These are phyloP conservation scores for Hirtodrosophila confusa DNA, from an alignment of 2,888 invertebrate species.

Conservation along the genomic window DNA sequence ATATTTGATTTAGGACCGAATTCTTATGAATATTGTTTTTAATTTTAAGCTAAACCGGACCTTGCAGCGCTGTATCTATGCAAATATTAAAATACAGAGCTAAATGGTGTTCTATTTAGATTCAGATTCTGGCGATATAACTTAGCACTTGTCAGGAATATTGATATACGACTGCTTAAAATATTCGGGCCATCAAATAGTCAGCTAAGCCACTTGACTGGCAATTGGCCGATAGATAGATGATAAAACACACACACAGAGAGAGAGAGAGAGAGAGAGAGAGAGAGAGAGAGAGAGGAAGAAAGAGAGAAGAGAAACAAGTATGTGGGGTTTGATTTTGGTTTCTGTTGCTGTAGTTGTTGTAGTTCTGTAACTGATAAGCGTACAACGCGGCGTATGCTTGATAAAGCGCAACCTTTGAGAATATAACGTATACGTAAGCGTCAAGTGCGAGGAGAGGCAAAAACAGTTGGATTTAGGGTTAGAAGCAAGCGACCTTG, in stretches of 20 bases:
- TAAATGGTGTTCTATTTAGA: not conserved
- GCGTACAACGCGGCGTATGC: slow-evolving; percentile 54
- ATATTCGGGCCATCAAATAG: slow-evolving; percentile 22
- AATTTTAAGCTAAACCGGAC: no score
- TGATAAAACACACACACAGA: slow-evolving; percentile 1
- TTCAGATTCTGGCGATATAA: not conserved
- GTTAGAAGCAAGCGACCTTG: slow-evolving; percentile 49
- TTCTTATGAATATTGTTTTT: no score
- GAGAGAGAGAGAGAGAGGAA: not conserved
- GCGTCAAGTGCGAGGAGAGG: slow-evolving; percentile 17
- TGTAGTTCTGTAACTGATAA: slow-evolving; percentile 45
- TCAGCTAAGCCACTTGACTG: slow-evolving; percentile 10
- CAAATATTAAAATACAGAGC: slow-evolving; percentile 5
- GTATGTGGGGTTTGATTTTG: not conserved
- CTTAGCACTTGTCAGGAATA: slow-evolving; percentile 5
- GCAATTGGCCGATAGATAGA: slow-evolving; percentile 1
- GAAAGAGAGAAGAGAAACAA: no score
- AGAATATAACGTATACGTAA: slow-evolving; percentile 54
- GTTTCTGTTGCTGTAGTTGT: slow-evolving; percentile 10
- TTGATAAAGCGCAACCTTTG: slow-evolving; percentile 64
- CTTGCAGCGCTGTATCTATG: not conserved
- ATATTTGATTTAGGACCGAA: no score
- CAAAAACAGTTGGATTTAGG: slow-evolving; percentile 26
- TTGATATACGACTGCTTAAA: slow-evolving; percentile 11
- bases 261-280: slow-evolving; percentile 1